phyloP scores from a whole-genome alignment of 1,140 invertebrate genomes.

The Bombus confusus region DNA sequence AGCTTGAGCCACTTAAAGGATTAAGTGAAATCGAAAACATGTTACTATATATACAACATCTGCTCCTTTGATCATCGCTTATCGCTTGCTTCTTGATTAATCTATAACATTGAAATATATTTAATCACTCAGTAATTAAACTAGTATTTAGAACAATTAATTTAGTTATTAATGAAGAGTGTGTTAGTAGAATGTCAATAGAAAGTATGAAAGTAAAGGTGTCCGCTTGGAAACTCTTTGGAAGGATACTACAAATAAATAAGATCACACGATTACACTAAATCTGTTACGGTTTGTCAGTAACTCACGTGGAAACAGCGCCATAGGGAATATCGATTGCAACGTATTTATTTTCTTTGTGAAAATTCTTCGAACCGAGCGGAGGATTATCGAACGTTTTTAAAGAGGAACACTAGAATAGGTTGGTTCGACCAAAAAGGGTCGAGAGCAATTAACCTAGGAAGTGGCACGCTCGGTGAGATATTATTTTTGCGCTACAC shows the following conservation, averaged over 20 bases:
- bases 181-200: too few relatives aligned
- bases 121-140: too few relatives aligned
- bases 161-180: too few relatives aligned
- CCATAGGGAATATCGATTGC: background rate
- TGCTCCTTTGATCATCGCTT: too few relatives aligned
- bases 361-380: conserved; percentile 1
- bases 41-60: too few relatives aligned
- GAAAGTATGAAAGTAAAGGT: background rate
- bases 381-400: conserved; percentile 37
- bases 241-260: background rate
- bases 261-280: background rate
- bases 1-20: too few relatives aligned
- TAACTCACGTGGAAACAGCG: background rate
- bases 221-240: background rate
- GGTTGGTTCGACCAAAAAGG: conserved; percentile 34
- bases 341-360: conserved; percentile 33
- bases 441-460: conserved; percentile 54
- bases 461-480: conserved; percentile 27
- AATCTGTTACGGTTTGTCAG: background rate
- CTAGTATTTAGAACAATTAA: too few relatives aligned
- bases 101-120: too few relatives aligned
- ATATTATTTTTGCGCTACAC: conserved; percentile 44
- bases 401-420: conserved; percentile 32
- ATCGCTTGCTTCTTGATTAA: too few relatives aligned
- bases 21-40: too few relatives aligned